Base-by-base conservation (phyloP, 2,888 invertebrate genomes). In the Cybosia mesomella region DNA sequence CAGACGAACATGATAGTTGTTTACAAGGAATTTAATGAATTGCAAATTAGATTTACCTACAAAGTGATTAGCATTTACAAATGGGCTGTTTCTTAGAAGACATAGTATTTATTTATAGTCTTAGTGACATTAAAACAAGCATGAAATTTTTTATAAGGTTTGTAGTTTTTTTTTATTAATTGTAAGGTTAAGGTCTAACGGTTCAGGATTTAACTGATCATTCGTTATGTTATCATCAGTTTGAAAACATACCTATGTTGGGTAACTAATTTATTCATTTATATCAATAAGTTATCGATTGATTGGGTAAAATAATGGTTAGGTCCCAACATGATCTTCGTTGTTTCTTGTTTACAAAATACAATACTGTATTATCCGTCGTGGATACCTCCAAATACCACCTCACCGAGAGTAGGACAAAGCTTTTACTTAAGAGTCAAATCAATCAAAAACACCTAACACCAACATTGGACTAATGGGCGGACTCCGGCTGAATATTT, bases 21-120 rank as follows among this genome's bases (percentile, higher is more conserved):
- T 67, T 70, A 55, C 62, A 67, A 39, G 36, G 62, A 67, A 70
- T 74, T 70, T 72, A 71, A 71, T 76, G 72, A 71, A 71, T 76
- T 72, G 43, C 57, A 75, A 75, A 80, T 68, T 58, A 70, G 66
- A 68, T 68, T 70, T 72, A 70, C 66, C 49, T 74, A 67, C 67
- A 49, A 67, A 49, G 49, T 64, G 49, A 70, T 72, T 72, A 58
- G 55, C 67, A 71, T 71, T 64, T 67, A 65, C 21, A 69, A 60
- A 69, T 57, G 49, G 9, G 49, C 49, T 59, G 67, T 63, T 67
- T 68, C 69, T 61, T 75, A 72, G 68, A 39, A 36, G 64, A 64
- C 66, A 66, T 67, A 68, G 61, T 63, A 22, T 34, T 67, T 22
- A 59, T 69, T 18, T 68, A 55, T 73, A 70, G 68, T 68, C 68